These are phyloP conservation scores for Diadophis punctatus DNA, from an alignment of 2,113 vertebrate genomes.

Conservation along the genomic window DNA sequence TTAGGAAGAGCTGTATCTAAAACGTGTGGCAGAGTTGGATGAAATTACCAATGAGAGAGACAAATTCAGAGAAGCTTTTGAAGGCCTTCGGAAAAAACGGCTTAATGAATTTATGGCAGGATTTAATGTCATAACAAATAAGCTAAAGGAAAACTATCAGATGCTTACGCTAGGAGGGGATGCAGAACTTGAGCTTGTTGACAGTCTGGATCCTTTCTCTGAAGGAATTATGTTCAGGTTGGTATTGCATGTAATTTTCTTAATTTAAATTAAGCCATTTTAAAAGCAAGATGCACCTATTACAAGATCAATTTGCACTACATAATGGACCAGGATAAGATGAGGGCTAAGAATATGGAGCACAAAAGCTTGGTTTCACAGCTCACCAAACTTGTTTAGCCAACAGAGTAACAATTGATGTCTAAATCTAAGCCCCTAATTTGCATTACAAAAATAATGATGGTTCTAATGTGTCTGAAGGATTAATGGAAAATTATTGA, in stretches of 20 bases:
- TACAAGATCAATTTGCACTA: neutral
- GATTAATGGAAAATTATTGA: neutral
- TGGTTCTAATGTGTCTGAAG: neutral
- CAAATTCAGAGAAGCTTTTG: conserved; percentile 82
- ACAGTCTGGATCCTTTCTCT: conserved; percentile 96
- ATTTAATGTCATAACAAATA: conserved; percentile 94
- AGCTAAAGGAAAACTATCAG: conserved; percentile 98
- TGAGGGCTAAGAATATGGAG: neutral
- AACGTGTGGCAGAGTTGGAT: conserved; percentile 87
- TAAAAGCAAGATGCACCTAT: neutral
- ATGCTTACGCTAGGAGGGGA: conserved; percentile 96
- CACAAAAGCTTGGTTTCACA: neutral
- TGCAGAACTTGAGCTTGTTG: conserved; percentile 94
- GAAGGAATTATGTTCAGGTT: conserved; percentile 98
- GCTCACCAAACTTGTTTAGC: neutral
- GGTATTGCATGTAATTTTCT: conserved; percentile 5
- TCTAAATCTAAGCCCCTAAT: neutral
- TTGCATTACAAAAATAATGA: neutral
- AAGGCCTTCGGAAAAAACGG: conserved; percentile 87
- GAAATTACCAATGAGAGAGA: conserved; percentile 86
- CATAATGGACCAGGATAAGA: neutral
- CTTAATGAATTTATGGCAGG: conserved; percentile 97
- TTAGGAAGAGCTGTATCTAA: conserved; percentile 92
- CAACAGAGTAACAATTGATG: neutral
- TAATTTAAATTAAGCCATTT: neutral